These are phyloP conservation scores for Himalopsyche kuldschensis DNA, from an alignment of 2,888 invertebrate genomes.

Conservation along the genomic window DNA sequence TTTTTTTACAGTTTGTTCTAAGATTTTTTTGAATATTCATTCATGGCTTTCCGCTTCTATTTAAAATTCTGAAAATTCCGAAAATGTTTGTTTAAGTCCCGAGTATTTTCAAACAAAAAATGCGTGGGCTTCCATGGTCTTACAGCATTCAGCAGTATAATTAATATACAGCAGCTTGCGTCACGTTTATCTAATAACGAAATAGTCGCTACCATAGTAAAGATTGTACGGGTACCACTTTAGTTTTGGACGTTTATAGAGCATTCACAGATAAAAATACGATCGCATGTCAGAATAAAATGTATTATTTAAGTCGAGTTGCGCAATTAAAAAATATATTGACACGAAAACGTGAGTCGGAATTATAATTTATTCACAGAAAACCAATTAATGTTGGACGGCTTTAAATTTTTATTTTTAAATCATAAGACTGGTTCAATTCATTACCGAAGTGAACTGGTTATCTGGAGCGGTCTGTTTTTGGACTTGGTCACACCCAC, in stretches of 20 bases:
- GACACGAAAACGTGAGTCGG: neutral
- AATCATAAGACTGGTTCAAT: slow-evolving; percentile 10
- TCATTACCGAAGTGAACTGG: slow-evolving; percentile 1
- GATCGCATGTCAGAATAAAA: neutral
- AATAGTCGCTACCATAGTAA: too few relatives aligned
- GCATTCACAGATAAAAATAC: neutral
- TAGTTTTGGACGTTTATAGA: neutral
- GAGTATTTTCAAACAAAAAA: too few relatives aligned
- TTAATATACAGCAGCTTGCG: too few relatives aligned
- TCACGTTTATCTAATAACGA: too few relatives aligned
- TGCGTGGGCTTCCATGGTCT: too few relatives aligned
- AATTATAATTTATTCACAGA: slow-evolving; percentile 19
- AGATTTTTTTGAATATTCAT: too few relatives aligned
- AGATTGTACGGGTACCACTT: too few relatives aligned
- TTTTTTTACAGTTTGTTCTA: too few relatives aligned
- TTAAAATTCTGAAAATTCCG: too few relatives aligned
- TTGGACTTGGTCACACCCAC: neutral
- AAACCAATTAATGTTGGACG: slow-evolving; percentile 17
- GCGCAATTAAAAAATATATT: neutral
- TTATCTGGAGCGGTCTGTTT: neutral
- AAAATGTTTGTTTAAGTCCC: too few relatives aligned
- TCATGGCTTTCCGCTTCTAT: too few relatives aligned
- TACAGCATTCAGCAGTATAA: too few relatives aligned
- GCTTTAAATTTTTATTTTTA: neutral
- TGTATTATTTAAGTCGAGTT: neutral